Evolutionary conservation across 2,888 invertebrate genomes (phyloP).

Genomic region (Sarcophaga caerulescens): DNA sequence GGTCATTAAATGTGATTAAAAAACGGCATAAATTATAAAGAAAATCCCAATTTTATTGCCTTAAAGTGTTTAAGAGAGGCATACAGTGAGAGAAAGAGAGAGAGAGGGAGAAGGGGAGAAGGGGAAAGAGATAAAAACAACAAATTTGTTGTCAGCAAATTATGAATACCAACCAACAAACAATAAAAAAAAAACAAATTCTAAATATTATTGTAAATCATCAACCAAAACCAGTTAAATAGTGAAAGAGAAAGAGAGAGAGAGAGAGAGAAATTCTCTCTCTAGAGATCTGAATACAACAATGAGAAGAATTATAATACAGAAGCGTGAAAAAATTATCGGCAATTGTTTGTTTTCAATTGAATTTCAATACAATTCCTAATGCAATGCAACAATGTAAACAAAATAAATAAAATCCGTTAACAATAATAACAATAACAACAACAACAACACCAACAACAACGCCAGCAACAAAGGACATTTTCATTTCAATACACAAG

Average conservation of each 20-base stretch:
- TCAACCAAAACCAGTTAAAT: neutral
- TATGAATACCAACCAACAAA: constrained; percentile 46
- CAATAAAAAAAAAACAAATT: constrained; percentile 4
- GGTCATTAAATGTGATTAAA: constrained; percentile 79
- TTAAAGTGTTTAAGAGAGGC: neutral
- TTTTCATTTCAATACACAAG: too few relatives aligned
- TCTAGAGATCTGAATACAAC: constrained; percentile 40
- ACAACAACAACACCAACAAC: constrained; percentile 24
- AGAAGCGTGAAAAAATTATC: constrained; percentile 77
- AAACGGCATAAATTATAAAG: constrained; percentile 77
- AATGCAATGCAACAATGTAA: constrained; percentile 61
- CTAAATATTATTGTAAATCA: constrained; percentile 50
- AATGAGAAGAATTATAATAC: constrained; percentile 58
- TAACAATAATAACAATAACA: constrained; percentile 50
- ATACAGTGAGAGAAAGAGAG: neutral
- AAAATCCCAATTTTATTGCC: constrained; percentile 71
- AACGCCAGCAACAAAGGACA: neutral
- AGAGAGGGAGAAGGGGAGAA: neutral
- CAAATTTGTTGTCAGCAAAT: constrained; percentile 60
- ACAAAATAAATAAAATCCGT: constrained; percentile 45
- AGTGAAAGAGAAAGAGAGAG: neutral
- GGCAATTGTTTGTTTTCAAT: constrained; percentile 77
- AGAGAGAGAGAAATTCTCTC: constrained; percentile 48
- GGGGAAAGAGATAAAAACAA: too few relatives aligned
- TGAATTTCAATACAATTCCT: constrained; percentile 68